A percentile compares a stretch with the other conserved stretches of the same genome.
Evolutionary conservation across 1,140 invertebrate species (phyloP).

Genomic region (Nasonia vitripennis): DNA sequence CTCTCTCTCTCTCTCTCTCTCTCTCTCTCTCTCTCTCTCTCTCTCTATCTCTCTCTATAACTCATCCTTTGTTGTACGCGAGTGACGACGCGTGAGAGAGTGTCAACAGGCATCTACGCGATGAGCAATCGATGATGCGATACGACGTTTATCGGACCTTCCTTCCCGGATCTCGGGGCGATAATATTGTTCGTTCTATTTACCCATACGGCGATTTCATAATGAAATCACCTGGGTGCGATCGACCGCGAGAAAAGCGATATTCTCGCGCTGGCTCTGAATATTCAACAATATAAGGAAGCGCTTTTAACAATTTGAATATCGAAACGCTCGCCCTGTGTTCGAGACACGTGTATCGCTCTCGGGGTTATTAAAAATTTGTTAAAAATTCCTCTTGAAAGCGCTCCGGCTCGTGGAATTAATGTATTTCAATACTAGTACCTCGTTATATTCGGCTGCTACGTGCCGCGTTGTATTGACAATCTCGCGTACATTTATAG

Average conservation of each 20-base stretch:
- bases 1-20: background rate
- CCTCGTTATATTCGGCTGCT: background rate
- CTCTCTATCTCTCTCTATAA: background rate
- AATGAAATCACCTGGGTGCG: too few species aligned
- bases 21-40: background rate
- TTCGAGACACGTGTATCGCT: background rate
- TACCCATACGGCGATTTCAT: too few species aligned
- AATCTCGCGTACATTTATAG: background rate
- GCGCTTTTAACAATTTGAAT: background rate
- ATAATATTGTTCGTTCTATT: background rate
- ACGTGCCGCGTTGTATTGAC: background rate
- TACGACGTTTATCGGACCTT: background rate
- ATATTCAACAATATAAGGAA: background rate
- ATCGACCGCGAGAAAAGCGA: background rate
- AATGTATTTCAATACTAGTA: background rate
- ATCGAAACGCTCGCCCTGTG: background rate
- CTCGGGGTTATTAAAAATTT: background rate
- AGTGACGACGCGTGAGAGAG: background rate
- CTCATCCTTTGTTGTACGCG: background rate
- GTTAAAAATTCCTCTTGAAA: background rate
- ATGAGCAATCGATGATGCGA: too few species aligned
- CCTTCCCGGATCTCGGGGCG: background rate
- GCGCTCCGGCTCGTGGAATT: background rate
- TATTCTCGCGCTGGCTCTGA: background rate
- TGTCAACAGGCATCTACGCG: background rate